phyloP scores from a whole-genome alignment of 2,797 vertebrate genomes.

The Fringilla coelebs region DNA sequence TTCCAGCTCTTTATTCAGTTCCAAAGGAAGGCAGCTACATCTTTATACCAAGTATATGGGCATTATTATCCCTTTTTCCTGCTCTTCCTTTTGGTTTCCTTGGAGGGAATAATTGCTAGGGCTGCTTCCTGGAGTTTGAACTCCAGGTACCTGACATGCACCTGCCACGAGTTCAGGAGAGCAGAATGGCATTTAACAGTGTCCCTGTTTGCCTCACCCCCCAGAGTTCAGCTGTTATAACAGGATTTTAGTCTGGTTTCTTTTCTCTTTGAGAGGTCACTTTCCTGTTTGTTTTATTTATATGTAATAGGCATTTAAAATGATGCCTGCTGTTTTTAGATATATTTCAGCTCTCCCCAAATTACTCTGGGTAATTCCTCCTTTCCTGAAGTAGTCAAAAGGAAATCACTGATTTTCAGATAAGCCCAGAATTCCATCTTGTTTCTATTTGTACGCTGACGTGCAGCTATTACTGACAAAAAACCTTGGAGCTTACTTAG shows the following conservation, averaged over 20 bases:
- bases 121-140: background rate
- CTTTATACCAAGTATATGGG: background rate
- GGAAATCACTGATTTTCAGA: background rate
- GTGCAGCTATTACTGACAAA: background rate
- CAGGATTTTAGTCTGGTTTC: background rate
- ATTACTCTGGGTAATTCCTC: background rate
- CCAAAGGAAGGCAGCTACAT: background rate
- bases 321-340: background rate
- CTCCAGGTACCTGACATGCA: background rate
- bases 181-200: background rate
- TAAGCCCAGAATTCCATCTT: background rate
- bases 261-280: background rate
- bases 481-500: background rate
- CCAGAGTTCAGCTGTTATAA: background rate
- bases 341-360: background rate
- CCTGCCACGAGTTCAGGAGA: background rate
- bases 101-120: background rate
- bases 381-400: background rate
- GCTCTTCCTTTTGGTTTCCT: background rate
- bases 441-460: background rate
- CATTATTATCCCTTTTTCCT: background rate
- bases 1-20: conserved; percentile 15
- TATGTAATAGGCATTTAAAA: background rate
- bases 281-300: background rate
- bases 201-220: background rate